Base-by-base conservation (phyloP, 2,888 invertebrate genomes). In the Thereva unica region DNA sequence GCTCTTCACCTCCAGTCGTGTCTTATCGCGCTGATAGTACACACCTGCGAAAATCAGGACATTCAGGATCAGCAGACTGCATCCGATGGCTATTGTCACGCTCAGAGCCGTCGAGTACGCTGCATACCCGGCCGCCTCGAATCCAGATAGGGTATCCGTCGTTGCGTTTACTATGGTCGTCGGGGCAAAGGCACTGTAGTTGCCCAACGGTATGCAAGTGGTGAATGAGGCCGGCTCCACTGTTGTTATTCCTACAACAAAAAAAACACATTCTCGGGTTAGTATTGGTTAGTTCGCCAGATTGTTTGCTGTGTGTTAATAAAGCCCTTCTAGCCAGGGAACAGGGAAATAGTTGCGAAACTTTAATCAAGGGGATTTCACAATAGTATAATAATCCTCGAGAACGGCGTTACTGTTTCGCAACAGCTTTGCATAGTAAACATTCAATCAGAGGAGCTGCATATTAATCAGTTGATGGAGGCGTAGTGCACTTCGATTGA, bases 31-130 rank as follows among this genome's bases (percentile, higher is more conserved):
- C 77, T 96, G 95, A 77, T 96, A 96, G 78, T 95, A 97, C 1
- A 96, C 93, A 4, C 94, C 95, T 63, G 95, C 95, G 77, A 96
- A 96, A 76, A 97, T 94, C 37, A 96, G 83, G 52, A 96, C 92
- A 77, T 97, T 97, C 4, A 97, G 83, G 74, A 96, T 93, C 34
- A 97, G 85, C 67, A 97, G 82, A 4, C 94, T 94, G 77, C 95
- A 95, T 47, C 97, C 97, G 71, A 97, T 95, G 54, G 95, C 96
- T 73, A 97, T 94, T 12, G 95, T 95, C 0, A 95, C 93, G 78
- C 93, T 93, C n/a, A 95, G 82, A 2, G 95, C 95, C 3, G 95
- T 94, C 0, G 93, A 93, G 75, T 95, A 95, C 1, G 93, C 92
- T 0, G 93, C 92, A 74, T 89, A 89, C 67, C 87, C 92, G 45